phyloP scores from a whole-genome alignment of 2,888 invertebrate genomes.

The Chymomyza fuscimana region DNA sequence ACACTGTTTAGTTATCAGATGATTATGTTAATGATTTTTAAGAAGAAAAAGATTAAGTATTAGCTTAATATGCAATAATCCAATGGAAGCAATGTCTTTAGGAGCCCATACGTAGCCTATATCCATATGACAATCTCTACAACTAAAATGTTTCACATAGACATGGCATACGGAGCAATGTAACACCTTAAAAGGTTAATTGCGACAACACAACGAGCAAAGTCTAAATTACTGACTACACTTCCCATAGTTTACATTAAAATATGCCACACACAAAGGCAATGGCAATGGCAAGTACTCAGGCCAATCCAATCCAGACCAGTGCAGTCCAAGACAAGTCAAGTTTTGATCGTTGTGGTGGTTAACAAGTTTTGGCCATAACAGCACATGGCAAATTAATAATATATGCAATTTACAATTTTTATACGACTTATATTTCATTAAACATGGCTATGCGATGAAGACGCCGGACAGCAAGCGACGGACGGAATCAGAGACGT shows the following conservation, averaged over 20 bases:
- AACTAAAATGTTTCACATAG: not conserved
- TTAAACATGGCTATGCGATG: constrained; percentile 20
- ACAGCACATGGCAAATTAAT: constrained; percentile 48
- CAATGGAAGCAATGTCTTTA: not conserved
- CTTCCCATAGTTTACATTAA: constrained; percentile 33
- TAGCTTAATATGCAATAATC: no score
- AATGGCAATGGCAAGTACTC: constrained; percentile 4
- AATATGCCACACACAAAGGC: constrained; percentile 20
- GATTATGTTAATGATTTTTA: no score
- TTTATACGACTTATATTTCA: constrained; percentile 36
- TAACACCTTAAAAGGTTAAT: constrained; percentile 51
- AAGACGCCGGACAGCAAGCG: not conserved
- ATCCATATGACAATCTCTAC: not conserved
- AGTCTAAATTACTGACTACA: constrained; percentile 27
- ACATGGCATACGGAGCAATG: not conserved
- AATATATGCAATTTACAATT: constrained; percentile 67
- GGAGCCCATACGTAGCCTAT: not conserved
- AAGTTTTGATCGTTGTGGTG: constrained; percentile 33
- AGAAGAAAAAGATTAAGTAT: not conserved
- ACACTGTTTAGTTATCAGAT: no score
- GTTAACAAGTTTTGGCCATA: not conserved
- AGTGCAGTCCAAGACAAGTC: constrained; percentile 31
- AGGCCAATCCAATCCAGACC: not conserved
- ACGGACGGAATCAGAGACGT: not conserved
- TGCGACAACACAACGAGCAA: constrained; percentile 15